A percentile compares a stretch with the other conserved stretches of the same genome.
Conservation (phyloP, 2,888 invertebrate genomes). For the Pterostichus niger region DNA sequence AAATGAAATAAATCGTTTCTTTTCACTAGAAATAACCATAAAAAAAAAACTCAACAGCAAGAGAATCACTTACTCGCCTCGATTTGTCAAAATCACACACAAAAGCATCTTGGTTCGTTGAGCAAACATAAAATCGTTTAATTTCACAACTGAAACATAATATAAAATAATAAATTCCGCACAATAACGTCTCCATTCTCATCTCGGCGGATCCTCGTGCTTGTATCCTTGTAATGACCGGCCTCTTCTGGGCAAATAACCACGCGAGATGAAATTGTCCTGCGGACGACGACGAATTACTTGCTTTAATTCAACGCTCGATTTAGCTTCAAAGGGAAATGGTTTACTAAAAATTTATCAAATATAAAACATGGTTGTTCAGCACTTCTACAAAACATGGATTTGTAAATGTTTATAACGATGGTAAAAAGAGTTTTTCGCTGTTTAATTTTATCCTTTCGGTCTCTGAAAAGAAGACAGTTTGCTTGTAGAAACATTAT, state of each 20-base stretch:
- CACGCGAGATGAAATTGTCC: constrained; percentile 53
- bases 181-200: constrained; percentile 44
- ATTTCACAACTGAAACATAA: constrained; percentile 54
- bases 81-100: constrained; percentile 45
- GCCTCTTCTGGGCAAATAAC: constrained; percentile 30
- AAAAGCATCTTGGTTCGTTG: constrained; percentile 40
- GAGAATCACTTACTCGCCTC: constrained; percentile 7
- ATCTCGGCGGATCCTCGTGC: not conserved
- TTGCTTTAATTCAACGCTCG: constrained; percentile 57
- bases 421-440: not conserved
- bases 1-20: not conserved
- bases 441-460: not conserved
- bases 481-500: no score
- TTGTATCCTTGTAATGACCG: constrained; percentile 45
- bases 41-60: constrained; percentile 1
- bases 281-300: constrained; percentile 50
- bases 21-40: not conserved
- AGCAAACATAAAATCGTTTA: constrained; percentile 56
- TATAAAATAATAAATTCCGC: constrained; percentile 58
- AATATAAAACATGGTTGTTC: constrained; percentile 37
- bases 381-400: constrained; percentile 20
- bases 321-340: constrained; percentile 47
- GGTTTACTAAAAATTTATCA: constrained; percentile 31
- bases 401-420: constrained; percentile 21
- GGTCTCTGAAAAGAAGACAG: not conserved